Evolutionary conservation across 2,797 vertebrate genomes (phyloP), one percentile per base, ranked within the genome.

Genomic region (Nannoperca obscura): DNA sequence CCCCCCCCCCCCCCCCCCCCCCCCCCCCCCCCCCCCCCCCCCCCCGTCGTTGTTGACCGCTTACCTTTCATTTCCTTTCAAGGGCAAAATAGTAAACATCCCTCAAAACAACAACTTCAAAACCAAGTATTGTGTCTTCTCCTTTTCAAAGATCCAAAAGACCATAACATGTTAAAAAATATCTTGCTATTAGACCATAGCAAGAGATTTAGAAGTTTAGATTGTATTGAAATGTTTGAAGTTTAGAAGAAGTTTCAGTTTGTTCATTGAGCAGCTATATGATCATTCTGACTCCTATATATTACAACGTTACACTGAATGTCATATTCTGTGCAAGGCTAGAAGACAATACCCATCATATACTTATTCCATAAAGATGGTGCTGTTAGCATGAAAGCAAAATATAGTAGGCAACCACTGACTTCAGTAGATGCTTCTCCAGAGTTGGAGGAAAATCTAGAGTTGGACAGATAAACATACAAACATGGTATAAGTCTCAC

Each of bases 21-120:
- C n/a, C n/a, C n/a, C n/a, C n/a, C n/a, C n/a, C n/a, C n/a, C n/a
- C n/a, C n/a, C n/a, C n/a, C n/a, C n/a, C n/a, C n/a, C n/a, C n/a
- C n/a, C n/a, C n/a, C n/a, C n/a, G 76, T 38, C 58, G 67, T 58
- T 75, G 58, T 77, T 22, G 74, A 74, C 66, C 38, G 1, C 50
- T 58, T 3, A 52, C 66, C 72, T 88, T 86, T 84, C 59, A 88
- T 88, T 89, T 90, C 81, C 86, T 85, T 66, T 80, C 61, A 78
- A 81, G 81, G 79, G 64, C 81, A 85, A 74, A 74, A 77, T 67
- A 86, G 54, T 64, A 83, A 76, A 59, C n/a, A 49, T 69, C 68
- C 75, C 54, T 74, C 30, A 75, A 76, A 87, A 78, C 58, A 78
- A 71, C 76, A 62, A 79, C 67, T 34, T 47, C 22, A 67, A 69